Evolutionary conservation across 2,888 invertebrate species (phyloP).

Genomic region (Standfussiana lucernea): DNA sequence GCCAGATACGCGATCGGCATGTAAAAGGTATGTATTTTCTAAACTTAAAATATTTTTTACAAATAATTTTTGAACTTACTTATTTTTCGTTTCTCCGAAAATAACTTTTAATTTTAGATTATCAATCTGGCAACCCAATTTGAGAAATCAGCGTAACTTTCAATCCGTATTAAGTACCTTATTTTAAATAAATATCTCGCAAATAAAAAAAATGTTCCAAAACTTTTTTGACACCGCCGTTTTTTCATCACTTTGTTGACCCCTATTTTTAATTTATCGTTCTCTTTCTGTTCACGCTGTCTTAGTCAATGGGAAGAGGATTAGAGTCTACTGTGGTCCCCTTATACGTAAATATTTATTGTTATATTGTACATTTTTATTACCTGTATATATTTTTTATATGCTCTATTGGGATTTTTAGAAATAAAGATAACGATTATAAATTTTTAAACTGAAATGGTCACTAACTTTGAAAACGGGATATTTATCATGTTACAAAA

Average conservation of each 20-base stretch:
- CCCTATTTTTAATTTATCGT: slow-evolving; percentile 65
- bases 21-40: slow-evolving; percentile 1
- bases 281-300: slow-evolving; percentile 86
- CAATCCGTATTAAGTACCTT: background rate
- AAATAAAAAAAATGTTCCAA: background rate
- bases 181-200: background rate
- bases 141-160: background rate
- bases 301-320: slow-evolving; percentile 84
- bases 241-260: slow-evolving; percentile 8
- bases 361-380: slow-evolving; percentile 53
- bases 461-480: too few species aligned
- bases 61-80: background rate
- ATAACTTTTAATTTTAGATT: background rate
- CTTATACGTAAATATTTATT: slow-evolving; percentile 85
- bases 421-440: background rate
- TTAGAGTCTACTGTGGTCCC: slow-evolving; percentile 85
- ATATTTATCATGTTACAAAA: too few species aligned
- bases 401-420: slow-evolving; percentile 41
- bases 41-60: background rate
- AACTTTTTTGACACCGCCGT: background rate
- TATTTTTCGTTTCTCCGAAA: background rate
- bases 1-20: slow-evolving; percentile 16
- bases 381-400: slow-evolving; percentile 42
- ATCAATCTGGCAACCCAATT: slow-evolving; percentile 31
- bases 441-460: too few species aligned